These are phyloP conservation scores for Corythaeola cristata DNA, from an alignment of 2,113 vertebrate genomes.

Conservation along the genomic window DNA sequence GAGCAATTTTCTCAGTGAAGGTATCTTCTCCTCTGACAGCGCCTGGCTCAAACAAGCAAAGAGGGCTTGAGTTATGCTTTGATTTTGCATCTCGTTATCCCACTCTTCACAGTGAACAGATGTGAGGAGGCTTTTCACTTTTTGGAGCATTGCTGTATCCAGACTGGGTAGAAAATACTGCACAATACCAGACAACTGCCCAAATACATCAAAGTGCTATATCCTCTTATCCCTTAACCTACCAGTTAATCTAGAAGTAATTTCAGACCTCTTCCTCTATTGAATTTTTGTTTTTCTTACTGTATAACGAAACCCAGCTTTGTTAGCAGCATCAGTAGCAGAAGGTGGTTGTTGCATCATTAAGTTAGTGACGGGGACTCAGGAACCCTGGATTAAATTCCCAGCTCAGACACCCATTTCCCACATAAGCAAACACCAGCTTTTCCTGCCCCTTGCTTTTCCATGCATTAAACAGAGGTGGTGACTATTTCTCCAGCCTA, in stretches of 20 bases:
- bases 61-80: not conserved
- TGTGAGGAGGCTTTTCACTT: slow-evolving; percentile 31
- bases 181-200: not conserved
- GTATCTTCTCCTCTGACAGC: not conserved
- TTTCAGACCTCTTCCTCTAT: not conserved
- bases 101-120: slow-evolving; percentile 41
- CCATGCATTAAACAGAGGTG: not conserved
- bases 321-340: not conserved
- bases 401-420: not conserved
- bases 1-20: not conserved
- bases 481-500: not conserved
- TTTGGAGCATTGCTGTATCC: not conserved
- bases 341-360: not conserved
- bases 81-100: slow-evolving; percentile 52
- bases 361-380: not conserved
- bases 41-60: not conserved
- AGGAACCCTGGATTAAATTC: not conserved
- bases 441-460: not conserved
- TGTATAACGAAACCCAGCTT: not conserved
- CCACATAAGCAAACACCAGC: not conserved
- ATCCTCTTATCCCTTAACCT: not conserved
- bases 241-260: not conserved
- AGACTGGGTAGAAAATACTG: not conserved
- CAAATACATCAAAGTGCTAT: not conserved
- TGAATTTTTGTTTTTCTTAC: not conserved